Evolutionary conservation across 2,797 vertebrate genomes (phyloP), one percentile per base, ranked within the genome.

Genomic region (Tokudaia muenninki): DNA sequence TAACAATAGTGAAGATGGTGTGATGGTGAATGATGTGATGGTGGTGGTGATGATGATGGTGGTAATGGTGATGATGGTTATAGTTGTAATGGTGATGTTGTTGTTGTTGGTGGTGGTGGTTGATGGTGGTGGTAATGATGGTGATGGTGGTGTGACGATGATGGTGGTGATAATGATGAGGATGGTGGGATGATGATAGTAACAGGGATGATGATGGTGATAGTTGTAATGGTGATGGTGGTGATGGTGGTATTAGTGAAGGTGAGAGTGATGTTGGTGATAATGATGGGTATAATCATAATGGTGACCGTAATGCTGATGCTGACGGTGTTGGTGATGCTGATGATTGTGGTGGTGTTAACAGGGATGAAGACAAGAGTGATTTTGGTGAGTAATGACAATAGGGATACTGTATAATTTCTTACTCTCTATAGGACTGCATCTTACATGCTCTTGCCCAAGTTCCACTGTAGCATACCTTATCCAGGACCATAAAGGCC

Each of bases 281-380:
- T 13, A 17, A 0, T 80, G 61, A 2, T 90, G 2, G 2, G 2
- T 19, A 4, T 50, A 55, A 0, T 65, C 21, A 4, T 19, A 3
- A 2, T 90, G 44, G 0, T 26, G 44, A 37, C 17, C 2, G 7
- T 72, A 34, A n/a, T n/a, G 63, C 63, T 65, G 63, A 34, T 67
- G 16, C 34, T n/a, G 67, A 17, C 2, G 8, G 0, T 77, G 17
- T 0, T 61, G 37, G 0, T 77, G 57, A 1, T 29, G 2, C 0
- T 55, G 47, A 0, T 89, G n/a, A 4, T 24, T 11, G 4, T 59
- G 87, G 9, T 31, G 70, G 10, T 77, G 11, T 12, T 61, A 57
- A 31, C n/a, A 13, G 9, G 16, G 65, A 29, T 37, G 44, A 37
- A n/a, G 8, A 11, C 26, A 13, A 1, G 2, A 31, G 2, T 6